Percentiles rank a stretch among this genome's conserved stretches.
Conservation (phyloP, 2,888 invertebrate species). For the Xylota segnis region DNA sequence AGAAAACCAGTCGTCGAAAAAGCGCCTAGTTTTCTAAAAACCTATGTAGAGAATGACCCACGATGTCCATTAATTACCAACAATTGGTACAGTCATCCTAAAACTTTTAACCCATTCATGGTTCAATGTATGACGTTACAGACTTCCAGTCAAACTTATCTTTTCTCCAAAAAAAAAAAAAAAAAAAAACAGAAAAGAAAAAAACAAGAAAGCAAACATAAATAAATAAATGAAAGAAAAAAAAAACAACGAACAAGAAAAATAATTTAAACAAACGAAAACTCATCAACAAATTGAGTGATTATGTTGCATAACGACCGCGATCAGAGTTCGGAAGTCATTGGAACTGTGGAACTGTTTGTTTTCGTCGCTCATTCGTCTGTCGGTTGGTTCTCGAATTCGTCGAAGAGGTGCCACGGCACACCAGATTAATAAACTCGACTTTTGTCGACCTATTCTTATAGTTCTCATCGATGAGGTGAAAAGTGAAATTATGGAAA, state of each 20-base stretch:
- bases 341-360: constrained; percentile 10
- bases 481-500: constrained; percentile 10
- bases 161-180: not conserved
- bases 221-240: constrained; percentile 23
- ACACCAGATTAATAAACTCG: constrained; percentile 7
- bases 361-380: not conserved
- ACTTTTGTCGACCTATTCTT: not conserved
- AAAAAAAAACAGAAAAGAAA: no score
- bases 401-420: not conserved
- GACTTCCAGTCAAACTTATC: constrained; percentile 15
- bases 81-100: constrained; percentile 7
- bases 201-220: constrained; percentile 11
- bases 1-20: no score
- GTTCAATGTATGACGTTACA: not conserved
- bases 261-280: constrained; percentile 6
- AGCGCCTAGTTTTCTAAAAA: no score
- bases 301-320: constrained; percentile 48
- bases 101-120: constrained; percentile 18
- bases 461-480: constrained; percentile 3
- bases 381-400: not conserved
- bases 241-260: not conserved
- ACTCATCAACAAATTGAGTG: constrained; percentile 44
- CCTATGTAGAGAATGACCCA: no score
- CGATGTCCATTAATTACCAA: not conserved
- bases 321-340: constrained; percentile 46